Conservation (phyloP, 2,888 invertebrate species). For the Hanleya hanleyi region DNA sequence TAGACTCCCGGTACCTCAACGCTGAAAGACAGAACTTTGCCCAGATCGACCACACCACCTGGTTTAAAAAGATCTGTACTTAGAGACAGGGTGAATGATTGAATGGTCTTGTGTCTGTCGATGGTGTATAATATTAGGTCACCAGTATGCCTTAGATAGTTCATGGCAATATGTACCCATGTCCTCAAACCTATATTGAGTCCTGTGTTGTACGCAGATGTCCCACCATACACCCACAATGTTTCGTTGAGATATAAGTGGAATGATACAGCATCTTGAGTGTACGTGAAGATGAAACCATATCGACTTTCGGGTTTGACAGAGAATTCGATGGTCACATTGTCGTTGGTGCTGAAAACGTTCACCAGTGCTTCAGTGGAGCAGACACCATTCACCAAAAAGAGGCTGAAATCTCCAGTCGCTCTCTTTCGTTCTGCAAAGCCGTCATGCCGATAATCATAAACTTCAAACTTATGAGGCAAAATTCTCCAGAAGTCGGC, state of each 20-base stretch:
- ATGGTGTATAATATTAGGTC: background rate
- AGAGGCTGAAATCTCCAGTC: no score
- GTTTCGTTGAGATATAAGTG: background rate
- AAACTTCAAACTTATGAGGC: background rate
- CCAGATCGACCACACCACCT: no score
- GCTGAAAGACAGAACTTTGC: background rate
- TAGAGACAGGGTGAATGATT: background rate
- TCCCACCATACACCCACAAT: background rate
- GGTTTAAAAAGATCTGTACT: background rate
- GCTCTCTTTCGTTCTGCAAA: background rate
- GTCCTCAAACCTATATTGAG: slow-evolving; percentile 7
- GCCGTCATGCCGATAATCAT: background rate
- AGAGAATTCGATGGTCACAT: background rate
- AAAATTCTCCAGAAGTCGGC: background rate
- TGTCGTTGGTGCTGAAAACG: background rate
- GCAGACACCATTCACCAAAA: no score
- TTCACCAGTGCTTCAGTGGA: background rate
- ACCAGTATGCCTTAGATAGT: slow-evolving; percentile 21
- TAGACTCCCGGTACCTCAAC: background rate
- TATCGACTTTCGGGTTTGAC: background rate
- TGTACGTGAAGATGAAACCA: no score
- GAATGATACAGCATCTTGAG: background rate
- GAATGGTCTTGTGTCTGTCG: background rate
- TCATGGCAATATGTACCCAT: slow-evolving; percentile 43
- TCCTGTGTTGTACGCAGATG: background rate